A percentile compares a stretch with the other conserved stretches of the same genome.
These are phyloP conservation scores for Ptychobarbus kaznakovi DNA, from an alignment of 2,797 vertebrate genomes.

Conservation along the genomic window DNA sequence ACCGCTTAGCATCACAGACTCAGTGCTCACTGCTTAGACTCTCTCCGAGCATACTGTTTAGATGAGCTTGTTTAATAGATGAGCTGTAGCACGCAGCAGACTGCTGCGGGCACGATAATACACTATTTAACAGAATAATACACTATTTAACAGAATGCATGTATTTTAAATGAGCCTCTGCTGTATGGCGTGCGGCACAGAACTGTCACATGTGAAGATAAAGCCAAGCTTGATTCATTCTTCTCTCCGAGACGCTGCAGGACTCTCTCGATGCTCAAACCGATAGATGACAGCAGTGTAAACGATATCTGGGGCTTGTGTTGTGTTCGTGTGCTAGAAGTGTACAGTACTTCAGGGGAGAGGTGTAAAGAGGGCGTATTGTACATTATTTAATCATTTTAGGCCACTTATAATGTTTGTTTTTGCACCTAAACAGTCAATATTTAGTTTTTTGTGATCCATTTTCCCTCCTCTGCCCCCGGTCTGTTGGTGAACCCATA, in stretches of 20 bases:
- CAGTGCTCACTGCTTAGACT: conserved; percentile 56
- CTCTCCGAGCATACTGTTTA: no score
- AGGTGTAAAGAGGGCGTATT: neutral
- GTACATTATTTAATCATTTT: neutral
- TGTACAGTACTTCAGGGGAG: neutral
- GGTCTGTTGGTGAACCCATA: neutral
- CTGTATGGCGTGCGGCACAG: conserved; percentile 1
- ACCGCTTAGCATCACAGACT: conserved; percentile 9
- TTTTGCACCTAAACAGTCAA: no score
- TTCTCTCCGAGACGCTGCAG: neutral
- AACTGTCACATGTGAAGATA: conserved; percentile 32
- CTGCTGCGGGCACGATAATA: no score
- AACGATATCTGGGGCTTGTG: neutral
- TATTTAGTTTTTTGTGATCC: neutral
- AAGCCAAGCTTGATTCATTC: neutral
- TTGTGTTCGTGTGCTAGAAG: neutral
- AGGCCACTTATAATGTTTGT: neutral
- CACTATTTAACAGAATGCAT: conserved; percentile 65
- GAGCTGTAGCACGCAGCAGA: conserved; percentile 62
- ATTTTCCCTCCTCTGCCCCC: neutral
- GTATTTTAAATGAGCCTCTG: conserved; percentile 61
- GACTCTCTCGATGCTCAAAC: neutral
- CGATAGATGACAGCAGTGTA: neutral
- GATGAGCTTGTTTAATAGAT: conserved; percentile 74
- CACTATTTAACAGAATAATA: conserved; percentile 68